These are phyloP conservation scores for Ochropleura leucogaster DNA, from an alignment of 2,888 invertebrate species.

Conservation along the genomic window DNA sequence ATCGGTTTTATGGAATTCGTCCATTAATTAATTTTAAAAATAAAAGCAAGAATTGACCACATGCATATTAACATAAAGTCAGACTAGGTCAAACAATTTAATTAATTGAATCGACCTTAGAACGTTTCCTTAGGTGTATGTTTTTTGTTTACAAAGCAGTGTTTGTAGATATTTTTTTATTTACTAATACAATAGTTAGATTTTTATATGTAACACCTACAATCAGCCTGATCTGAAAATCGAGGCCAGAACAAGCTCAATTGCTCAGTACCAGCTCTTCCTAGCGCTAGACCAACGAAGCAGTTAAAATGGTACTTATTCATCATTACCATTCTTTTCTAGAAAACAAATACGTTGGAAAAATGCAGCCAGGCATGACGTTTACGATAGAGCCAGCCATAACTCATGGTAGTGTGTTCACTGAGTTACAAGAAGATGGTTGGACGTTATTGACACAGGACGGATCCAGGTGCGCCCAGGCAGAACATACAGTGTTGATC, in stretches of 20 bases:
- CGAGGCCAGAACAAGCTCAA: not conserved
- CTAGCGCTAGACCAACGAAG: not conserved
- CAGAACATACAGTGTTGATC: constrained; percentile 97
- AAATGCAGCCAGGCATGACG: constrained; percentile 97
- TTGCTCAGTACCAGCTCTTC: not conserved
- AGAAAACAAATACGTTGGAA: constrained; percentile 92
- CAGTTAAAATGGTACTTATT: not conserved
- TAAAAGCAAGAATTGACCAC: no score
- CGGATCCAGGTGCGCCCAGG: constrained; percentile 95
- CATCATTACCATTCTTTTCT: constrained; percentile 28
- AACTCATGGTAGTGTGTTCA: constrained; percentile 93
- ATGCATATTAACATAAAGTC: no score
- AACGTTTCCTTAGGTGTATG: no score
- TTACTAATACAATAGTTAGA: no score
- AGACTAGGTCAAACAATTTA: no score
- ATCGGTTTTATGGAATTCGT: no score
- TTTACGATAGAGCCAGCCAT: constrained; percentile 98
- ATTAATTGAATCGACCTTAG: no score
- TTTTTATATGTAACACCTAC: not conserved
- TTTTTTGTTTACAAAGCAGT: no score
- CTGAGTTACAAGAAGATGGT: constrained; percentile 94
- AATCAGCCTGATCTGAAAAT: not conserved
- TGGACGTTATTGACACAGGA: constrained; percentile 98
- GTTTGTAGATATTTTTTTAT: no score
- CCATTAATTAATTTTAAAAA: no score